Conservation (phyloP, 2,113 vertebrate species). For the Amia ocellicauda region DNA sequence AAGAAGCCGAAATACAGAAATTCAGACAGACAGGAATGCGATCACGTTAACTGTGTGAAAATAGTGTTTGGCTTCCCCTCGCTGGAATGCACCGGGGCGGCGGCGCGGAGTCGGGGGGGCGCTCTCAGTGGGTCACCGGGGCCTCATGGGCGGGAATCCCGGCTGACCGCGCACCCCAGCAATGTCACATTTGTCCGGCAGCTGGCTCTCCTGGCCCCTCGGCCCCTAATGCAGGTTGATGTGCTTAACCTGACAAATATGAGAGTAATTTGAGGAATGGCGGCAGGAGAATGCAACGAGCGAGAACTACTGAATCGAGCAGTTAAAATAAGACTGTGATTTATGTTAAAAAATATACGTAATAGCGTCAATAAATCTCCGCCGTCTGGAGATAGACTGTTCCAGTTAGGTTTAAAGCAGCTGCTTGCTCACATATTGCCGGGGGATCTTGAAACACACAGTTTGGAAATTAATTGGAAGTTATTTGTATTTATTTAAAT, state of each 20-base stretch:
- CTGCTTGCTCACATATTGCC: constrained; percentile 27
- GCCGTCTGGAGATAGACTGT: constrained; percentile 31
- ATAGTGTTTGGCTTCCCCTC: too few relatives aligned
- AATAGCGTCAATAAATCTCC: constrained; percentile 38
- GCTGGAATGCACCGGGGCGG: too few relatives aligned
- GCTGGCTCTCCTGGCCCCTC: constrained; percentile 19
- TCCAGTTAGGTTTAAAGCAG: constrained; percentile 38
- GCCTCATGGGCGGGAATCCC: background rate
- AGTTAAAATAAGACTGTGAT: constrained; percentile 27
- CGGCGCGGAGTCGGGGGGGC: background rate
- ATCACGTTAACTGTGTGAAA: too few relatives aligned
- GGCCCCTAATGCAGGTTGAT: constrained; percentile 38
- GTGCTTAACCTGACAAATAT: constrained; percentile 36
- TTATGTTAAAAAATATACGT: constrained; percentile 38
- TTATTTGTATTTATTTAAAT: constrained; percentile 35
- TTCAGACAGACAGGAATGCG: too few relatives aligned
- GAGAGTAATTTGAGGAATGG: constrained; percentile 36
- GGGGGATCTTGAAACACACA: constrained; percentile 17
- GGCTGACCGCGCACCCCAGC: constrained; percentile 33
- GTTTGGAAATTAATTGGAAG: constrained; percentile 26
- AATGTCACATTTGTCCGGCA: constrained; percentile 25
- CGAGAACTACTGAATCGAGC: constrained; percentile 16
- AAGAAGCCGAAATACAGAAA: too few relatives aligned
- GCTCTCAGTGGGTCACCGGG: background rate
- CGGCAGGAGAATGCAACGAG: background rate